A percentile compares a stretch with the other conserved stretches of the same genome.
phyloP scores from a whole-genome alignment of 2,797 vertebrate species.

The Antrozous pallidus region DNA sequence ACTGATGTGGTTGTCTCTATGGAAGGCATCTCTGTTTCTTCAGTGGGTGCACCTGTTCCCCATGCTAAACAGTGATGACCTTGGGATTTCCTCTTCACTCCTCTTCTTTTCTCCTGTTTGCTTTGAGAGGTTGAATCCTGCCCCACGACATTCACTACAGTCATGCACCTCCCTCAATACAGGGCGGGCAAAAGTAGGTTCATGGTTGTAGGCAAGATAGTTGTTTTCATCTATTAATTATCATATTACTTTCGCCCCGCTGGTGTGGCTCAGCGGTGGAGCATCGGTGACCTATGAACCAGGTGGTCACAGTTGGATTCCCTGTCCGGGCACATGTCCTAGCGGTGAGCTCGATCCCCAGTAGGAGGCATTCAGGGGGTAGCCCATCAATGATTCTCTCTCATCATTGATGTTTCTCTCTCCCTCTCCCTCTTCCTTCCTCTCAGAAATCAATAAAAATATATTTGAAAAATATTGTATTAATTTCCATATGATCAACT shows the following conservation, averaged over 20 bases:
- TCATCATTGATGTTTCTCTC: too few relatives aligned
- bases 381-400: too few relatives aligned
- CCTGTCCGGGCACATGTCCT: too few relatives aligned
- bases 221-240: neutral
- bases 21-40: neutral
- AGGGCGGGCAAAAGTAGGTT: neutral
- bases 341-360: too few relatives aligned
- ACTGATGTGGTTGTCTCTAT: neutral
- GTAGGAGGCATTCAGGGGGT: too few relatives aligned
- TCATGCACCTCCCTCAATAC: neutral
- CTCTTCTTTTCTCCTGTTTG: neutral
- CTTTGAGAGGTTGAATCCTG: neutral
- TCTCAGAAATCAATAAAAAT: too few relatives aligned
- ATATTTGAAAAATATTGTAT: neutral
- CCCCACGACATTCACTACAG: neutral
- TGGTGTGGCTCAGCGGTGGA: too few relatives aligned
- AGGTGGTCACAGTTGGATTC: too few relatives aligned
- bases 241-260: neutral
- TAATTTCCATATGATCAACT: neutral
- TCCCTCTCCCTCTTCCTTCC: too few relatives aligned
- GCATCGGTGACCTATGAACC: too few relatives aligned
- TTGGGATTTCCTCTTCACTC: neutral
- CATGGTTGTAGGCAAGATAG: neutral
- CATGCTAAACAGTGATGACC: neutral
- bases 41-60: neutral